Percentiles rank a stretch among this genome's conserved stretches.
Conservation (phyloP, 1,140 invertebrate genomes). For the Drosophila arizonae region DNA sequence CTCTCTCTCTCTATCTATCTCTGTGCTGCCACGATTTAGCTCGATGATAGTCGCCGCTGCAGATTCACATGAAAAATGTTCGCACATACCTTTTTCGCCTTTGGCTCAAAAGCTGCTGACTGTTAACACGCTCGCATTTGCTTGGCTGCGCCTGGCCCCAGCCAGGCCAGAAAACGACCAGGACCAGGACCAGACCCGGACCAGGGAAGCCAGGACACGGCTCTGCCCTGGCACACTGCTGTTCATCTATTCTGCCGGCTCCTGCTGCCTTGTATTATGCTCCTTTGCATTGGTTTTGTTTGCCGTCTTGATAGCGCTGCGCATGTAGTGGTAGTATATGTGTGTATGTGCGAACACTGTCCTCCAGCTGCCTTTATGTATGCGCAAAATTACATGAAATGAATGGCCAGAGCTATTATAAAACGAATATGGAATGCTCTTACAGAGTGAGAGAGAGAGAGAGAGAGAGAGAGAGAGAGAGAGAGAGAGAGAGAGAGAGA, state of each 20-base stretch:
- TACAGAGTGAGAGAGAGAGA: no score
- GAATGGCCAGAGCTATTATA: neutral
- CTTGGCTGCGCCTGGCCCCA: constrained; percentile 28
- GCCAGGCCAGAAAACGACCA: neutral
- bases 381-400: neutral
- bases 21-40: no score
- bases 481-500: neutral
- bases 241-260: no score
- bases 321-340: neutral
- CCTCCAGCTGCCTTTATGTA: neutral
- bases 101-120: constrained; percentile 61
- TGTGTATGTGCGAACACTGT: neutral
- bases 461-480: neutral
- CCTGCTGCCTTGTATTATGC: constrained; percentile 21
- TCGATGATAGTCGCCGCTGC: constrained; percentile 39
- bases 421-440: neutral
- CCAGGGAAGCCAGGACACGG: neutral
- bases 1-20: no score
- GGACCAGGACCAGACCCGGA: neutral
- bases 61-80: constrained; percentile 70
- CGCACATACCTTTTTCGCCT: constrained; percentile 63
- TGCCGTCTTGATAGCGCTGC: constrained; percentile 46
- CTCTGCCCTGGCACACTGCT: neutral
- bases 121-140: constrained; percentile 53
- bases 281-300: constrained; percentile 61